phyloP scores from a whole-genome alignment of 2,113 vertebrate species.

The Cryptomyrus ogoouensis region DNA sequence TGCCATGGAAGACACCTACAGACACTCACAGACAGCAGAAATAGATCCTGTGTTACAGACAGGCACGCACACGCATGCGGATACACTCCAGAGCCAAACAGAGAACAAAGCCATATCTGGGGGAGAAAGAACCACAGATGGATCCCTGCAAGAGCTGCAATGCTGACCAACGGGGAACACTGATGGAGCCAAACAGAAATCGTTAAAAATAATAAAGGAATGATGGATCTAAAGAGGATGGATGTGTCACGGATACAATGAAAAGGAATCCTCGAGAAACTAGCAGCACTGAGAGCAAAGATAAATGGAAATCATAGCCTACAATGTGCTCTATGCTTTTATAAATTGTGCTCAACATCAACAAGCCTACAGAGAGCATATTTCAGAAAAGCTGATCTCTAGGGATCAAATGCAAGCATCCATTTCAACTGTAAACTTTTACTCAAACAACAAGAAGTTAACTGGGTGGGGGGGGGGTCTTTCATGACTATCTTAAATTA shows the following conservation, averaged over 20 bases:
- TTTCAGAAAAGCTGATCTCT: not conserved
- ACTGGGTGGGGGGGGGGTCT: not conserved
- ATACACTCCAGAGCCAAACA: not conserved
- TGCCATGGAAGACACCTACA: not conserved
- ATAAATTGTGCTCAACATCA: not conserved
- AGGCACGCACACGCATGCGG: not conserved
- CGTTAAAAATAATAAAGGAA: not conserved
- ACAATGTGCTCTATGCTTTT: not conserved
- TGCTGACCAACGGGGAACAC: not conserved
- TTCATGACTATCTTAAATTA: not conserved
- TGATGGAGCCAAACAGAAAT: not conserved
- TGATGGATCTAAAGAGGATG: not conserved
- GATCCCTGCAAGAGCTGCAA: not conserved
- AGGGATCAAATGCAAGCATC: not conserved
- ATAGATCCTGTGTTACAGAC: not conserved
- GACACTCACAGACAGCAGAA: not conserved
- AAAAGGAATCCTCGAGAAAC: not conserved
- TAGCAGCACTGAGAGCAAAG: not conserved
- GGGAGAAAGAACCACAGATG: not conserved
- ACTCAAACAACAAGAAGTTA: not conserved
- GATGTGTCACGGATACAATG: not conserved
- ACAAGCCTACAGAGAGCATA: not conserved
- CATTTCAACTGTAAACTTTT: not conserved
- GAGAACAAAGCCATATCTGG: not conserved
- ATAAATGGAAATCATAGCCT: conserved; percentile 1